These are phyloP conservation scores for Cylindroiulus punctatus DNA, from an alignment of 2,888 invertebrate genomes.

Conservation along the genomic window DNA sequence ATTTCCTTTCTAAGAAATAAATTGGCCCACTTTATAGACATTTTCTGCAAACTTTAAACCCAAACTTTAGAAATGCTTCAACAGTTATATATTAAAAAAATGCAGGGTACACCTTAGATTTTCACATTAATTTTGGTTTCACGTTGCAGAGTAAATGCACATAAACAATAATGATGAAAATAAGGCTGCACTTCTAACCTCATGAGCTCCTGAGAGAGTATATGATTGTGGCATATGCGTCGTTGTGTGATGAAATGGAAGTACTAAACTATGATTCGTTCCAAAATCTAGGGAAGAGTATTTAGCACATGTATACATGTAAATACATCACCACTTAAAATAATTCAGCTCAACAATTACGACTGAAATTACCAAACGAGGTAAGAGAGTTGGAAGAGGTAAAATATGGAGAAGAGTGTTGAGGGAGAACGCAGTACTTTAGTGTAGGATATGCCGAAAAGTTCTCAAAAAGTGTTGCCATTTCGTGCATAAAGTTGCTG, in stretches of 20 bases:
- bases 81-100: too few species aligned
- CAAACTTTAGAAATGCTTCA: too few species aligned
- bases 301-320: neutral
- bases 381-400: neutral
- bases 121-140: too few species aligned
- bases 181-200: neutral
- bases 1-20: too few species aligned
- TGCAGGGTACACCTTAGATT: too few species aligned
- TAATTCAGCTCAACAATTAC: neutral
- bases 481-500: conserved; percentile 55
- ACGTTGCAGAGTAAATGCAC: neutral
- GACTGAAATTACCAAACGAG: conserved; percentile 41
- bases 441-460: conserved; percentile 12
- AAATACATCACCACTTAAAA: too few species aligned
- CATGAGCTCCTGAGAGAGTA: neutral
- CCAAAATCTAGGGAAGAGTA: neutral
- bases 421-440: neutral
- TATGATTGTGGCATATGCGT: neutral
- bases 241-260: neutral
- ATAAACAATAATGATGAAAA: too few species aligned
- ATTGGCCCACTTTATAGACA: too few species aligned
- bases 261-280: neutral
- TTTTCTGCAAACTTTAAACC: too few species aligned
- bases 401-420: neutral
- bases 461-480: conserved; percentile 45